These are phyloP conservation scores for Scomber scombrus DNA, from an alignment of 2,113 vertebrate species.

Conservation along the genomic window DNA sequence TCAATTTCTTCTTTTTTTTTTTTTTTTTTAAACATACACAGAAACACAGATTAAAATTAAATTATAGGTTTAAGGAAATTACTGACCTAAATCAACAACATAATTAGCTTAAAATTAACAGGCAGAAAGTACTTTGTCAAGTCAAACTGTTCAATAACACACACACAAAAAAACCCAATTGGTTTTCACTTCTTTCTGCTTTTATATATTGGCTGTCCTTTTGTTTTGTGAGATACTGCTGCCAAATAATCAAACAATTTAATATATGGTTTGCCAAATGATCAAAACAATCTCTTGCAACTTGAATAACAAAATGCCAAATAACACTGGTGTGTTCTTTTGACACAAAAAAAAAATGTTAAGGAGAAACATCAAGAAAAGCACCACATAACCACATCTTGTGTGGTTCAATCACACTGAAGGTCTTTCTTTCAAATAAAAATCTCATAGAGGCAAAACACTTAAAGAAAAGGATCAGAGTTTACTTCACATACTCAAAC, in stretches of 20 bases:
- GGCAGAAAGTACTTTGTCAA: conserved; percentile 1
- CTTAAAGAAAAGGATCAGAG: neutral
- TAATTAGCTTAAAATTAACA: conserved; percentile 25
- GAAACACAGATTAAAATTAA: conserved; percentile 27
- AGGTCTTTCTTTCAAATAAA: too few species aligned
- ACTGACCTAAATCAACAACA: conserved; percentile 32
- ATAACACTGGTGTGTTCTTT: neutral
- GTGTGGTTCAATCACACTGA: too few species aligned
- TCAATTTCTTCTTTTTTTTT: neutral
- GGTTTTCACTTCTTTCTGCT: conserved; percentile 2
- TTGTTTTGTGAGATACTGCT: neutral
- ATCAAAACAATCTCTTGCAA: conserved; percentile 1
- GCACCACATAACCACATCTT: neutral
- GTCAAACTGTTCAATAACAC: conserved; percentile 19
- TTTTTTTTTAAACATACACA: conserved; percentile 6
- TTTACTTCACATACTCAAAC: neutral
- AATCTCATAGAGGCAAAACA: too few species aligned
- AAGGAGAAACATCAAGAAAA: neutral
- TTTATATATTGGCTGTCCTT: neutral
- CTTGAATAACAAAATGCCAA: conserved; percentile 1
- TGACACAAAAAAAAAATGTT: neutral
- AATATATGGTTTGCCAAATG: neutral
- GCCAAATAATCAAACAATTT: conserved; percentile 11
- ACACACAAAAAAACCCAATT: conserved; percentile 2
- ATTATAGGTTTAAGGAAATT: conserved; percentile 24